Evolutionary conservation across 2,888 invertebrate genomes (phyloP), one percentile per base, ranked within the genome.

Genomic region (Orthosia gracilis): DNA sequence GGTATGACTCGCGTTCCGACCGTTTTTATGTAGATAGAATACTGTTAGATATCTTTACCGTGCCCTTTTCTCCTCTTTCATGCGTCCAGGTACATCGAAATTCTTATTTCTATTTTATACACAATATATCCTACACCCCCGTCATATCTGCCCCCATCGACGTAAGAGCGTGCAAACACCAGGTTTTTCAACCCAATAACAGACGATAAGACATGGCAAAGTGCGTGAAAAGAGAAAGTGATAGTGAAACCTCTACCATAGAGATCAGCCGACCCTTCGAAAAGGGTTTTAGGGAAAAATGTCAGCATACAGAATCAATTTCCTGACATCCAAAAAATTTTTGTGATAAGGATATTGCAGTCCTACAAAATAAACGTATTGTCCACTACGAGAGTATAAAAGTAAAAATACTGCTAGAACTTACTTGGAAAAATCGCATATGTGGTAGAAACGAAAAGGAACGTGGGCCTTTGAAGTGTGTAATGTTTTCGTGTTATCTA

Each of bases 231-330:
- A 78, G 40, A 76, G 76, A 76, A 65, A 74, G 63, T 83, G 80
- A 85, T 85, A 87, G 81, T 78, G 75, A 62, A 66, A 83, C 49
- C 73, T 75, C 70, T 76, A 67, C 40, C 63, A 61, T 59, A 59
- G 64, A 67, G 77, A 79, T 85, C 80, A 75, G 59, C 45, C 65
- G 31, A 66, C 70, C 76, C 67, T 71, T 67, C 64, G 82, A 52
- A 66, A 81, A 74, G 78, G 75, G 74, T 78, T 84, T 71, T 63
- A 45, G 31, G 59, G 68, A 55, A 73, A 83, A 83, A 80, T 80
- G 76, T 71, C 87, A 85, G 65, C 69, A 82, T 62, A 78, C 75
- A 76, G 80, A 87, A 85, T 87, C 86, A 87, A 86, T 87, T 86
- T 86, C 86, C 87, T 87, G 87, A 57, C 70, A 82, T 75, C 66